Base-by-base conservation (phyloP, 1,140 invertebrate genomes). In the Ectropis grisescens region DNA sequence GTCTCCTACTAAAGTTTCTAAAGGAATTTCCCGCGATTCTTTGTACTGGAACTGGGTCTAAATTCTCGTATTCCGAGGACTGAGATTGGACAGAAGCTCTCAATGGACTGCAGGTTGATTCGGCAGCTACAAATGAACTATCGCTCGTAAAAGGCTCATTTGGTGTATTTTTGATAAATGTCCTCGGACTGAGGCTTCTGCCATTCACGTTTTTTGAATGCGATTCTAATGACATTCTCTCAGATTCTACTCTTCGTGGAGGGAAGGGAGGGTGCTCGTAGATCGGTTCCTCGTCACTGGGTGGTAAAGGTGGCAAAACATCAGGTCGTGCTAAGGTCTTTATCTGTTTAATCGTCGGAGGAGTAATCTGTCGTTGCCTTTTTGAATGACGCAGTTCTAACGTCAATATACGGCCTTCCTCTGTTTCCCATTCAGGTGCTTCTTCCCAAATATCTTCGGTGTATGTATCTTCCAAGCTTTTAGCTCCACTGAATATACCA, bases 371-470 rank as follows among this genome's bases (percentile, higher is more conserved):
- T 11, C 87, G 70, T 62, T 92, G 91, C 29, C 90, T 82, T 26
- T 87, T 88, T 1, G 86, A 87, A 49, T 92, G 90, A 43, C 89
- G 75, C 11, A 86, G 81, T 68, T 89, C 87, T 37, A 89, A 53
- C 0, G 88, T 88, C 2, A 89, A 56, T 26, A 88, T 61, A 6
- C 85, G 70, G 3, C 87, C 87, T 57, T 85, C 78, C 34, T 87
- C 85, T 13, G 67, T 65, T 14, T 59, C 60, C 70, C 72, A 80
- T 6, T 58, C 69, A 14, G 33, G 37, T 6, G 50, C 43, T 24
- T 75, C 65, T 31, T 76, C 67, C 54, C 50, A 67, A 15, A 37
- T 43, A 11, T 47, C 58, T 29, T 60, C 66, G 29, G 36, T 44
- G 29, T 36, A 43, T 29, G 36, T 52, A 19, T 60, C 47, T 29